phyloP scores from a whole-genome alignment of 2,888 invertebrate species.

The Apamea monoglypha region DNA sequence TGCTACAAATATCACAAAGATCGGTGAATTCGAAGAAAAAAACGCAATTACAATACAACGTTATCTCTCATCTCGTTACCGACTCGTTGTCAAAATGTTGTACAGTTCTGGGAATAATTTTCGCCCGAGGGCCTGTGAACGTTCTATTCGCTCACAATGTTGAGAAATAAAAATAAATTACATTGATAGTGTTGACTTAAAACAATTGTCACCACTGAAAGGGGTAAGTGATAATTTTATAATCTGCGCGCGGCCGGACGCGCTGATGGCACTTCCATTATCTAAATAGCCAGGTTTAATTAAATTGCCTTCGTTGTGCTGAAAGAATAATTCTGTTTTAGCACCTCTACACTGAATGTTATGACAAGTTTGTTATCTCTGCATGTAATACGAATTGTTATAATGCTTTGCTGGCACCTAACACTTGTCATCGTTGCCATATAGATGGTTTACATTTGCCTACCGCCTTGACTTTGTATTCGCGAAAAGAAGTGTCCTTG shows the following conservation, averaged over 20 bases:
- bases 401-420: neutral
- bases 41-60: conserved; percentile 27
- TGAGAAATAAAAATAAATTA: conserved; percentile 67
- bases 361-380: conserved; percentile 21
- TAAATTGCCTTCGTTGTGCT: conserved; percentile 69
- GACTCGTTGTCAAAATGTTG: conserved; percentile 38
- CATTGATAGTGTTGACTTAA: conserved; percentile 66
- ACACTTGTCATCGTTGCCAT: neutral
- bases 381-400: neutral
- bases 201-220: conserved; percentile 73
- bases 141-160: conserved; percentile 36
- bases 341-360: conserved; percentile 25
- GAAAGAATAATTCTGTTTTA: conserved; percentile 62
- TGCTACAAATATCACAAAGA: neutral
- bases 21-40: conserved; percentile 11
- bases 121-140: conserved; percentile 10
- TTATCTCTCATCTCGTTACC: conserved; percentile 44
- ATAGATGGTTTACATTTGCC: neutral
- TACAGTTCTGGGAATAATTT: conserved; percentile 46
- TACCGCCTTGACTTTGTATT: too few species aligned
- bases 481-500: too few species aligned
- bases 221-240: conserved; percentile 76
- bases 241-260: conserved; percentile 71
- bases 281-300: conserved; percentile 79
- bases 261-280: conserved; percentile 77